Base-by-base conservation (phyloP, 2,113 vertebrate species). In the Odontophorus gujanensis region DNA sequence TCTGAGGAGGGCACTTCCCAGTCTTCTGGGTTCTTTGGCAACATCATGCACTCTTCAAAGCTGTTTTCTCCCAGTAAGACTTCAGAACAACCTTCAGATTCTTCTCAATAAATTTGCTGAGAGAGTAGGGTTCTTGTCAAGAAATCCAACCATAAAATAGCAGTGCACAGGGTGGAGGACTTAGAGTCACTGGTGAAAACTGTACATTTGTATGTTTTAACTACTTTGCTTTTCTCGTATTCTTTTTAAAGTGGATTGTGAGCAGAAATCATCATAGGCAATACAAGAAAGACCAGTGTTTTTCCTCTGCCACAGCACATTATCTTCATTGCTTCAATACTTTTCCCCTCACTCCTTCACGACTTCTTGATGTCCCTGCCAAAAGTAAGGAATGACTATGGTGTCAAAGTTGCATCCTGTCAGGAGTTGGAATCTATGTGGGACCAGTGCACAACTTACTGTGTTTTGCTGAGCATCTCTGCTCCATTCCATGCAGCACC, bases 101-200 rank as follows among this genome's bases (percentile, higher is more conserved):
- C 17, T 9, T 7, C 2, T 0, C 1, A 9, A 26, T 42, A 50
- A 22, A 42, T 68, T 30, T 62, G 40, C 55, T 36, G 40, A 25
- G 34, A 74, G 25, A 47, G 20, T 22, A 61, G 50, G 40, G 62
- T 25, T 40, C 8, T 1, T 28, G 45, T 73, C 38, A 18, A 51
- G 71, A 59, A 32, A 26, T n/a, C 10, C 38, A 68, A 6, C 5
- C 40, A 16, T 3, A n/a, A 10, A 73, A 12, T 36, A 38, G 22
- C 7, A 28, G 18, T 8, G 36, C 20, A 7, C 4, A 47, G 13
- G 15, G 43, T 30, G 30, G 7, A 43, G 28, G 14, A 14, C 48
- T 68, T 55, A 85, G 48, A 7, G 4, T 11, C 53, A 59, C 26
- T 34, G 38, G 22, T 8, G 43, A 78, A 68, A 4, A 9, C 22